Percentiles rank a stretch among this genome's conserved stretches.
phyloP scores from a whole-genome alignment of 2,113 vertebrate species.

The Circaetus gallicus region DNA sequence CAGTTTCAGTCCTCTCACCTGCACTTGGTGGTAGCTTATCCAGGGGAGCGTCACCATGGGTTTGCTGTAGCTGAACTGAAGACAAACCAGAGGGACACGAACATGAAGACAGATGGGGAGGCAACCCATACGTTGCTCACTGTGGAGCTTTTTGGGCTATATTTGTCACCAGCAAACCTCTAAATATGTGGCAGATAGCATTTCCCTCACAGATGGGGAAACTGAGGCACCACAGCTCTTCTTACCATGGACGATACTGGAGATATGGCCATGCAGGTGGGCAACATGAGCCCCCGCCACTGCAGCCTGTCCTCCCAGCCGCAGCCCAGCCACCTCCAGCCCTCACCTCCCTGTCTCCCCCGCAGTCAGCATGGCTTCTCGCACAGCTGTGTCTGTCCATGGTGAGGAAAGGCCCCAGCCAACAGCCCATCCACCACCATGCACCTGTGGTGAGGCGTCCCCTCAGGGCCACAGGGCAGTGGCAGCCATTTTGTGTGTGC shows the following conservation, averaged over 20 bases:
- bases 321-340: too few relatives aligned
- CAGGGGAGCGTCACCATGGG: neutral
- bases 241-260: neutral
- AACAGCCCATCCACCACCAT: neutral
- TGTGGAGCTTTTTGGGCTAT: neutral
- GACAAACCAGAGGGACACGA: neutral
- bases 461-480: too few relatives aligned
- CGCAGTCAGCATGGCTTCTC: neutral
- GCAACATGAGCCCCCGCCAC: rapidly evolving
- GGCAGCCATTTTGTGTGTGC: neutral
- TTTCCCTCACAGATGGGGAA: neutral
- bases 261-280: rapidly evolving
- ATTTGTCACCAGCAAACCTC: neutral
- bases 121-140: neutral
- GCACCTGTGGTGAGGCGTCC: neutral
- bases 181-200: neutral
- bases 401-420: neutral
- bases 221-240: neutral
- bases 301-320: neutral
- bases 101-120: neutral
- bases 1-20: neutral
- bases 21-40: neutral
- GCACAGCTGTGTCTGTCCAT: neutral
- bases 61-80: neutral
- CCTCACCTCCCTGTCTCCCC: neutral